Evolutionary conservation across 2,888 invertebrate genomes (phyloP).

Genomic region (Eupeodes latifasciatus): DNA sequence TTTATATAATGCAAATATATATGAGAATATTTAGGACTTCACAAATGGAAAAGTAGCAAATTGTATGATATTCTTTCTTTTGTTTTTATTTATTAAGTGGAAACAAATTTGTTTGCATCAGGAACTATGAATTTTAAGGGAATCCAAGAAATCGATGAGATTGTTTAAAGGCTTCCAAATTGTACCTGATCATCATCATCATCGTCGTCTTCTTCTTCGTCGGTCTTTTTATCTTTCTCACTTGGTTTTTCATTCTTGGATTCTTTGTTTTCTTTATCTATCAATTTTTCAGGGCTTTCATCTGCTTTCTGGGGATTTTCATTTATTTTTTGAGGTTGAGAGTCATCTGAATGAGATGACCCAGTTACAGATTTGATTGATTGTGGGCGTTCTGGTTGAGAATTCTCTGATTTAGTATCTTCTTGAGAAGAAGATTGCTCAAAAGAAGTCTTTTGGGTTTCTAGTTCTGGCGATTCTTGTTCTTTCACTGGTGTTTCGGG

Average conservation of each 20-base stretch:
- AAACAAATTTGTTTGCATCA: conserved; percentile 28
- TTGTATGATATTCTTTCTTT: not conserved
- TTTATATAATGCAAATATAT: conserved; percentile 18
- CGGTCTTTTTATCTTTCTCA: conserved; percentile 68
- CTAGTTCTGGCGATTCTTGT: conserved; percentile 5
- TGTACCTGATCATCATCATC: conserved; percentile 84
- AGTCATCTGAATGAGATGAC: not conserved
- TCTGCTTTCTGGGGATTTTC: not conserved
- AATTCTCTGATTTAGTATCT: conserved; percentile 18
- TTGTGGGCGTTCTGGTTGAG: not conserved
- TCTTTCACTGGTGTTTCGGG: conserved; percentile 30
- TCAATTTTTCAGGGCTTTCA: conserved; percentile 15
- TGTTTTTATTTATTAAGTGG: conserved; percentile 7
- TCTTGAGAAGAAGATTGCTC: not conserved
- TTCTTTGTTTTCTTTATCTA: conserved; percentile 48
- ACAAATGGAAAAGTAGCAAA: conserved; percentile 43
- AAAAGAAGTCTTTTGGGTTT: conserved; percentile 17
- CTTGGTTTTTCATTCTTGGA: conserved; percentile 32
- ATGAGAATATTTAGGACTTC: conserved; percentile 52
- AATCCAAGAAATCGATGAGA: conserved; percentile 32
- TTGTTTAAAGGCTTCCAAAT: conserved; percentile 83
- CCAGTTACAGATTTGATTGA: not conserved
- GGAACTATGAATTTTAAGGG: conserved; percentile 31
- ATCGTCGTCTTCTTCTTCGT: conserved; percentile 52
- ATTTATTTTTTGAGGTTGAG: conserved; percentile 9